Conservation (phyloP, 2,888 invertebrate genomes). For the Rhamnusium bicolor region DNA sequence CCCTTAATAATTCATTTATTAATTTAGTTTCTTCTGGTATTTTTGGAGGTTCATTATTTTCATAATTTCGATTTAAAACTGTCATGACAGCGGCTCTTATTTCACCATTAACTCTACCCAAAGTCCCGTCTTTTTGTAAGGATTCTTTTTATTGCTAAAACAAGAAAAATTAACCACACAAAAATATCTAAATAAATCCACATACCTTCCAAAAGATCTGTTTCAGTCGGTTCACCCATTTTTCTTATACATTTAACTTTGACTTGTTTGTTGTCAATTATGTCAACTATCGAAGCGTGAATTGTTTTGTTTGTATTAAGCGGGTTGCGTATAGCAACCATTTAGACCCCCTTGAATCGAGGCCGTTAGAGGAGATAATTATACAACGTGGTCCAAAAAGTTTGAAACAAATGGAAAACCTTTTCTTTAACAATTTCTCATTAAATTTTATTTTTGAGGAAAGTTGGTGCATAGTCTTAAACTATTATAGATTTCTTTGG, state of each 20-base stretch:
- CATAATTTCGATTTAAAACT: conserved; percentile 64
- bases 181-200: background rate
- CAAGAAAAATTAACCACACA: background rate
- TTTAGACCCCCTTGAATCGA: background rate
- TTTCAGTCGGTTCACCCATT: conserved; percentile 14
- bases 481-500: no score
- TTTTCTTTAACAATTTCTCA: no score
- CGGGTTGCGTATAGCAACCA: background rate
- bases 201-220: conserved; percentile 27
- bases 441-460: no score
- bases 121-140: conserved; percentile 66
- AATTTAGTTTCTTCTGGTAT: conserved; percentile 71
- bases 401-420: no score
- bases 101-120: conserved; percentile 68
- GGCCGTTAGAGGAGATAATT: no score
- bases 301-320: background rate
- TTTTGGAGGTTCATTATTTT: conserved; percentile 59
- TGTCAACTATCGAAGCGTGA: background rate
- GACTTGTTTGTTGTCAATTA: background rate
- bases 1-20: conserved; percentile 78
- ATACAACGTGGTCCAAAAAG: no score
- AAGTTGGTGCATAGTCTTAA: no score
- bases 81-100: conserved; percentile 69
- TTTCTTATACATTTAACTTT: background rate
- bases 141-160: conserved; percentile 68